phyloP scores from a whole-genome alignment of 35 echinoderm and acorn worm species.

The Ptychodera flava region DNA sequence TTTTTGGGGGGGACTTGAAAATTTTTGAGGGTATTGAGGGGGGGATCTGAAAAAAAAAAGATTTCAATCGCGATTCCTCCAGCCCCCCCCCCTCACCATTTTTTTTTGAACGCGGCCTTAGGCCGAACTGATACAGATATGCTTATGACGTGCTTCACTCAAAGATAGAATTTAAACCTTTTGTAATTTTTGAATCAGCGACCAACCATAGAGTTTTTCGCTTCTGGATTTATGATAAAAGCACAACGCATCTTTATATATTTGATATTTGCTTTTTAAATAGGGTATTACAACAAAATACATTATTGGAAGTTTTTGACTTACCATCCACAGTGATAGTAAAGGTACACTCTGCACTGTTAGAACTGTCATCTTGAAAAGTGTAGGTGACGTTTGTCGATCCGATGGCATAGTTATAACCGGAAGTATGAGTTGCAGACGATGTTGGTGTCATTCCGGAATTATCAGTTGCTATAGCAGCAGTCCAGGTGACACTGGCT shows the following conservation, averaged over 20 bases:
- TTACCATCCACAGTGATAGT: constrained; percentile 10
- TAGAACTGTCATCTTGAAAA: neutral
- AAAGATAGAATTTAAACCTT: constrained; percentile 22
- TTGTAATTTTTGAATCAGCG: too few relatives aligned
- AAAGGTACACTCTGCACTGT: neutral
- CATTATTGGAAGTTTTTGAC: too few relatives aligned
- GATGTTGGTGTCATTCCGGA: neutral
- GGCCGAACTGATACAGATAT: too few relatives aligned
- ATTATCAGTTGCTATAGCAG: neutral
- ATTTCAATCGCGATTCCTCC: too few relatives aligned
- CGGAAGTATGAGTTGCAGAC: neutral
- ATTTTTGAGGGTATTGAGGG: too few relatives aligned
- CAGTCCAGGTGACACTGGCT: neutral
- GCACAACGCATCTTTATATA: constrained; percentile 26
- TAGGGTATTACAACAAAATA: neutral
- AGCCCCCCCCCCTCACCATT: too few relatives aligned
- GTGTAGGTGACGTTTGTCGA: neutral
- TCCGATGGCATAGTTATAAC: neutral
- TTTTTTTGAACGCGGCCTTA: too few relatives aligned
- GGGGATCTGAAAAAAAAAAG: too few relatives aligned
- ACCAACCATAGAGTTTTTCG: too few relatives aligned
- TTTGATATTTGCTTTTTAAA: neutral
- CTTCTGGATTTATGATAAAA: too few relatives aligned
- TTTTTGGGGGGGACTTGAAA: too few relatives aligned
- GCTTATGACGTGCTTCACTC: constrained; percentile 7